Conservation (phyloP, 2,113 vertebrate genomes). For the Micronycteris hirsuta region DNA sequence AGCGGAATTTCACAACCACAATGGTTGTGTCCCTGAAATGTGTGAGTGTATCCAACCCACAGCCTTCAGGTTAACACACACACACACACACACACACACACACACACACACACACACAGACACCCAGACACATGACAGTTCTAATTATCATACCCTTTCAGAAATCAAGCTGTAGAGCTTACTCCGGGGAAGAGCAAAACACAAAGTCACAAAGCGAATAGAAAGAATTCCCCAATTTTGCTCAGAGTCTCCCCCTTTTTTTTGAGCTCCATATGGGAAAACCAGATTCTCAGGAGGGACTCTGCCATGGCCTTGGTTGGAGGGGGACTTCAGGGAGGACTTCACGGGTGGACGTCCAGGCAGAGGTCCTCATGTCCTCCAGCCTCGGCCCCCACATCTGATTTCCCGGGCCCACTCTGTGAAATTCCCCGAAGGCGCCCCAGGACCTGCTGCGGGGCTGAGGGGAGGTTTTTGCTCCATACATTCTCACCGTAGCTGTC, state of each 20-base stretch:
- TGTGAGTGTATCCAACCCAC: fast-evolving
- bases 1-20: neutral
- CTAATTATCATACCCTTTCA: neutral
- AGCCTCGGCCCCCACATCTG: too few relatives aligned
- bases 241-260: neutral
- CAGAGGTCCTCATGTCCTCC: too few relatives aligned
- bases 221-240: neutral
- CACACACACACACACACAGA: neutral
- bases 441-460: too few relatives aligned
- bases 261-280: neutral
- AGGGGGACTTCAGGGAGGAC: neutral
- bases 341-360: too few relatives aligned
- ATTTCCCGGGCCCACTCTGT: too few relatives aligned
- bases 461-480: too few relatives aligned
- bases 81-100: neutral
- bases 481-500: too few relatives aligned
- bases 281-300: neutral
- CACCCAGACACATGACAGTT: neutral
- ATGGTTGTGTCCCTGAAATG: neutral
- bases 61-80: neutral
- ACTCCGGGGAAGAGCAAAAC: neutral
- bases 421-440: too few relatives aligned
- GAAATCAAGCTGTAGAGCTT: neutral
- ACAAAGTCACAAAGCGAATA: neutral
- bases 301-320: too few relatives aligned